Evolutionary conservation across 2,797 vertebrate species (phyloP).

Genomic region (Otus scops): DNA sequence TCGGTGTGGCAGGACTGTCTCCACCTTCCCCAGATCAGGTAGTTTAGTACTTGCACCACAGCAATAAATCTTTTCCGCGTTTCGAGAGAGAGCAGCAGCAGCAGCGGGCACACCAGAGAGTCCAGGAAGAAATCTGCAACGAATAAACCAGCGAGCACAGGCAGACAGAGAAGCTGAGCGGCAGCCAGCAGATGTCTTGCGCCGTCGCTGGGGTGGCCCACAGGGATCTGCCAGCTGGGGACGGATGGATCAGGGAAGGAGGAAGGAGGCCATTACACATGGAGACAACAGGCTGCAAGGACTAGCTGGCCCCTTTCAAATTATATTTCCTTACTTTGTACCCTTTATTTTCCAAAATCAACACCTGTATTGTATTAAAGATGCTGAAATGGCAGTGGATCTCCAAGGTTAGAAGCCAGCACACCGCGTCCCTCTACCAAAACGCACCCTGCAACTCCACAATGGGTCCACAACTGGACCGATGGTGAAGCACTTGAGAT

Average conservation of each 20-base stretch:
- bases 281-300: neutral
- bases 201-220: accelerated
- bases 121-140: accelerated
- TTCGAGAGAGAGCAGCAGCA: accelerated
- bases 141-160: neutral
- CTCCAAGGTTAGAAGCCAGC: neutral
- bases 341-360: neutral
- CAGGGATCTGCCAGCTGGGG: neutral
- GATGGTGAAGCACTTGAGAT: neutral
- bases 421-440: too few relatives aligned
- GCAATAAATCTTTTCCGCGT: accelerated
- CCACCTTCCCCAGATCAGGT: accelerated
- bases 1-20: neutral
- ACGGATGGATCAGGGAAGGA: neutral
- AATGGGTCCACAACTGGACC: too few relatives aligned
- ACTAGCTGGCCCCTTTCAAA: neutral
- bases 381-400: neutral
- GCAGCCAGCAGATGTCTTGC: neutral
- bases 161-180: neutral
- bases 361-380: neutral
- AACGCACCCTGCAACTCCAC: neutral
- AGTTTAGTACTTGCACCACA: neutral
- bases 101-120: neutral
- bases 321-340: neutral
- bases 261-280: neutral